Evolutionary conservation across 1,140 invertebrate genomes (phyloP).

Genomic region (Trinorchestia longiramus): DNA sequence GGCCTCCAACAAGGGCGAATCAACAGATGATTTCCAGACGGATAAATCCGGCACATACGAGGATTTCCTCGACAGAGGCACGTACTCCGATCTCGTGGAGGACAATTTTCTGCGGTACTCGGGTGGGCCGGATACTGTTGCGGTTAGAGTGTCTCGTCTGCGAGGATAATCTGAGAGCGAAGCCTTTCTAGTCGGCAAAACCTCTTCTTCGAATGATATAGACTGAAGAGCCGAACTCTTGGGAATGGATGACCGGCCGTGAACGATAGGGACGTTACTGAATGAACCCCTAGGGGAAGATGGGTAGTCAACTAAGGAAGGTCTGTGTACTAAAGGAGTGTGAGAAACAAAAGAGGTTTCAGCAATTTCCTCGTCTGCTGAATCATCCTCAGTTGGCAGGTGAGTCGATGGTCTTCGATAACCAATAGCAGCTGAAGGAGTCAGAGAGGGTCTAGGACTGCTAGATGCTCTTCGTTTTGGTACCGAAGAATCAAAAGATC

Average conservation of each 20-base stretch:
- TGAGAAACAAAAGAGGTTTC: constrained; percentile 30
- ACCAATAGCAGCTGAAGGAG: background rate
- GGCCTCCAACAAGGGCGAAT: background rate
- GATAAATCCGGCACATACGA: constrained; percentile 32
- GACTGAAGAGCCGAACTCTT: background rate
- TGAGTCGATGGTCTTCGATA: constrained; percentile 25
- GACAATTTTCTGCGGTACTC: constrained; percentile 20
- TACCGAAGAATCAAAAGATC: constrained; percentile 12
- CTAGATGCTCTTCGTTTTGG: constrained; percentile 15
- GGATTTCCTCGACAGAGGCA: constrained; percentile 45
- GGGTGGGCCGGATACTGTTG: constrained; percentile 1
- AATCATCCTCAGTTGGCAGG: background rate
- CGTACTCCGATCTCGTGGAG: constrained; percentile 14
- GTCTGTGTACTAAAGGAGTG: background rate
- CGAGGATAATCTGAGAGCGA: background rate
- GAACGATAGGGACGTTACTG: constrained; percentile 9
- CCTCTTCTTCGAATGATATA: constrained; percentile 36
- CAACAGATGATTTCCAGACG: constrained; percentile 36
- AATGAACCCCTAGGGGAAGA: constrained; percentile 8
- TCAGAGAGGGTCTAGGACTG: constrained; percentile 43
- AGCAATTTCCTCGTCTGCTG: constrained; percentile 5
- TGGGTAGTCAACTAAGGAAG: background rate
- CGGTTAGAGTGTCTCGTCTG: background rate
- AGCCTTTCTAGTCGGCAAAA: background rate
- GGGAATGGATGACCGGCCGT: background rate